Evolutionary conservation across 1,140 invertebrate genomes (phyloP).

Genomic region (Amyelois transitella): DNA sequence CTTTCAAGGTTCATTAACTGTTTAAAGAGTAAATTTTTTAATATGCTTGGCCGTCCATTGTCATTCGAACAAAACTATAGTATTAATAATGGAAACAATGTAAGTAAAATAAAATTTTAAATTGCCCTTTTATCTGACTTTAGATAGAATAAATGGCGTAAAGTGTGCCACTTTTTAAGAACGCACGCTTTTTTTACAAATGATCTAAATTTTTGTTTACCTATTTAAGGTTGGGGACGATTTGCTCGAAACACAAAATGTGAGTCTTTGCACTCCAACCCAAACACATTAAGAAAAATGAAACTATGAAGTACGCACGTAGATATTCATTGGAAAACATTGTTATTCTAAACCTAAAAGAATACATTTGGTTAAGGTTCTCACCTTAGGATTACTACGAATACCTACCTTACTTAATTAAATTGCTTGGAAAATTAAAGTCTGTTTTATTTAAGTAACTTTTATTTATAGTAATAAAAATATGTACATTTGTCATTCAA

Average conservation of each 20-base stretch:
- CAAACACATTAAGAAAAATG: conserved; percentile 16
- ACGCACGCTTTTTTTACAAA: neutral
- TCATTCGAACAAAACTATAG: conserved; percentile 10
- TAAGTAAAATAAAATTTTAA: neutral
- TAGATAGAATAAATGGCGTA: neutral
- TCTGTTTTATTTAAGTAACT: no score
- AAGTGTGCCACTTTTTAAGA: neutral
- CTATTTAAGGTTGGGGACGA: conserved; percentile 30
- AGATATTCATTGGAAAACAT: no score
- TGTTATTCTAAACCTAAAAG: no score
- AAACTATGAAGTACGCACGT: neutral
- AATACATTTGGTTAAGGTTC: no score
- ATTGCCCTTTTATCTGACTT: neutral
- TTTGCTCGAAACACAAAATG: conserved; percentile 35
- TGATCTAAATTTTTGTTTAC: neutral
- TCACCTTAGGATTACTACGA: no score
- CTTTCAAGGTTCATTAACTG: conserved; percentile 36
- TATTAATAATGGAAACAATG: neutral
- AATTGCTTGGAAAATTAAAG: no score
- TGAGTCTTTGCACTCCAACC: conserved; percentile 63
- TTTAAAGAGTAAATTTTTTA: conserved; percentile 41
- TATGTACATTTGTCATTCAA: no score
- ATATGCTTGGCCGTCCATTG: conserved; percentile 29
- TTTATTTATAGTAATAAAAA: no score
- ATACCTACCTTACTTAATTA: no score